phyloP scores from a whole-genome alignment of 2,113 vertebrate genomes.

The Ctenomys sociabilis region DNA sequence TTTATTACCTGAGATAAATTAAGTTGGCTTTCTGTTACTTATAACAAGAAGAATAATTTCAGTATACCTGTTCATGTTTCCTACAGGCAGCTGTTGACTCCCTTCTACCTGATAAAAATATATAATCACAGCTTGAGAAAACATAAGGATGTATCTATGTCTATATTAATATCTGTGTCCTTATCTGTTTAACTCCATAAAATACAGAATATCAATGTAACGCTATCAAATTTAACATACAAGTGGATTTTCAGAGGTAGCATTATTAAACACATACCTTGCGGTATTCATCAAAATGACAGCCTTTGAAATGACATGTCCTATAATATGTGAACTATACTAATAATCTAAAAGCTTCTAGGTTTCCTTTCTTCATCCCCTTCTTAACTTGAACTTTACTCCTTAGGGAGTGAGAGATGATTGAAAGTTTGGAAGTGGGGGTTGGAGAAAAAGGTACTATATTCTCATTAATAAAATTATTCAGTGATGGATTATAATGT shows the following conservation, averaged over 20 bases:
- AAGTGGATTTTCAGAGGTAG: not conserved
- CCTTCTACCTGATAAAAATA: not conserved
- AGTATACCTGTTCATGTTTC: not conserved
- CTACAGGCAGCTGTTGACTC: not conserved
- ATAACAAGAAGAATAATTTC: constrained; percentile 12
- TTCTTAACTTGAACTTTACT: constrained; percentile 45
- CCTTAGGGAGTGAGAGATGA: constrained; percentile 1
- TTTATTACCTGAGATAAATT: not conserved
- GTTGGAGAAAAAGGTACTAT: constrained; percentile 13
- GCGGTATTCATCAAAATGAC: constrained; percentile 26
- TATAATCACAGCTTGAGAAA: not conserved
- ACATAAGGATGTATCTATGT: not conserved
- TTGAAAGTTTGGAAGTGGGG: not conserved
- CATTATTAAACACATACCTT: constrained; percentile 16
- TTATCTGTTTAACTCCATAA: not conserved
- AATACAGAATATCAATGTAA: not conserved
- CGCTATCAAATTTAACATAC: not conserved
- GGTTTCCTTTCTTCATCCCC: constrained; percentile 35
- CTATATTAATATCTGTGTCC: not conserved
- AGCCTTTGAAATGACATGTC: constrained; percentile 52
- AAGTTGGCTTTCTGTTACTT: constrained; percentile 40
- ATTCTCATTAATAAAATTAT: constrained; percentile 7
- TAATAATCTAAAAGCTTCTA: constrained; percentile 60
- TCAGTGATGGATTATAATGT: not conserved
- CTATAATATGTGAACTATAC: constrained; percentile 51